Conservation (phyloP, 2,797 vertebrate species). For the Protosalanx chinensis region DNA sequence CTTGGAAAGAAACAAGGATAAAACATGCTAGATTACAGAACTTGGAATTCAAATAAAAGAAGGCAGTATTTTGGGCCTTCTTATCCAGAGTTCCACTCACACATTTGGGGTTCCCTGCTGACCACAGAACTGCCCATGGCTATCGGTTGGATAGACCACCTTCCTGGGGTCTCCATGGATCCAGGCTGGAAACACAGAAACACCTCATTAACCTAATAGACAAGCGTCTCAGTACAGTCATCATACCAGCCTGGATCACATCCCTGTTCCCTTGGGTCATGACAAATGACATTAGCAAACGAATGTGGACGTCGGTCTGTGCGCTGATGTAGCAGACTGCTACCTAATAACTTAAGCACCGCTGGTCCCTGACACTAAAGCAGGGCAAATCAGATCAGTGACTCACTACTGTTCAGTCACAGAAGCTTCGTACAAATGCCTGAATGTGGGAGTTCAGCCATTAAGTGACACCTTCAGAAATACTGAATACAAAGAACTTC, state of each 20-base stretch:
- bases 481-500: too few relatives aligned
- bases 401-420: background rate
- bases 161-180: constrained; percentile 91
- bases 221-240: background rate
- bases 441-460: background rate
- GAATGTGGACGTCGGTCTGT: background rate
- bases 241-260: background rate
- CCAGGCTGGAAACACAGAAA: constrained; percentile 80
- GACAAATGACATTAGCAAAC: background rate
- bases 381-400: background rate
- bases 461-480: background rate
- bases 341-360: background rate
- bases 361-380: background rate
- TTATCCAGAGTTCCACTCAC: constrained; percentile 73
- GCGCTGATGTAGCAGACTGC: background rate
- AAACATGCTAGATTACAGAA: too few relatives aligned
- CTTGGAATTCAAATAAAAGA: background rate
- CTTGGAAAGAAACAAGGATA: too few relatives aligned
- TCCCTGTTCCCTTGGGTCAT: background rate
- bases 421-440: background rate
- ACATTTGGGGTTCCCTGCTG: constrained; percentile 85
- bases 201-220: constrained; percentile 6
- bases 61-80: too few relatives aligned
- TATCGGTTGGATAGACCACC: constrained; percentile 91
- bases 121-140: constrained; percentile 91